Evolutionary conservation across 2,797 vertebrate species (phyloP).

Genomic region (Sardinella longiceps): DNA sequence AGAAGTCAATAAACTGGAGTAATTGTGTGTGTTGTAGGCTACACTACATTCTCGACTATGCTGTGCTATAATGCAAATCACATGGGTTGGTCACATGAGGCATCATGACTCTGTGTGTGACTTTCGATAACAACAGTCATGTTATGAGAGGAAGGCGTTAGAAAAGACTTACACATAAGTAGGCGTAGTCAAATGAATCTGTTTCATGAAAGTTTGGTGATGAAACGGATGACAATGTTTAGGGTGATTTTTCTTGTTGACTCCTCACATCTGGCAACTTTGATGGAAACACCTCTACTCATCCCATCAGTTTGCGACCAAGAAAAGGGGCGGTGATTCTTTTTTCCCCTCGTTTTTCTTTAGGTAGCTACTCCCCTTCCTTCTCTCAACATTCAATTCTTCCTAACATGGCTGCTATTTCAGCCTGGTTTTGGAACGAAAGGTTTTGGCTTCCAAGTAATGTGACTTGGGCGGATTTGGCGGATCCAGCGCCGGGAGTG

Average conservation of each 20-base stretch:
- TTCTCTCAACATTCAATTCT: slow-evolving; percentile 37
- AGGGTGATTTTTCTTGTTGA: neutral
- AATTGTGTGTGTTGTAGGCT: neutral
- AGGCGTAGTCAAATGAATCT: too few species aligned
- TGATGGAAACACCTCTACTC: slow-evolving; percentile 38
- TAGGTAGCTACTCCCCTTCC: slow-evolving; percentile 54
- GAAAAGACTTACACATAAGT: neutral
- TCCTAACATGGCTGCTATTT: slow-evolving; percentile 78
- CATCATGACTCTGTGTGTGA: neutral
- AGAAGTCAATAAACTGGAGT: neutral
- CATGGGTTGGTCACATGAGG: neutral
- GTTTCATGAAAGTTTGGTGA: too few species aligned
- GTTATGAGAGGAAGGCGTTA: neutral
- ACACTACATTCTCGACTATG: too few species aligned
- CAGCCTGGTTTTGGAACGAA: slow-evolving; percentile 96
- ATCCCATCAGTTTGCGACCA: slow-evolving; percentile 16
- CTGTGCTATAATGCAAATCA: neutral
- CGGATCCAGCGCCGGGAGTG: slow-evolving; percentile 76
- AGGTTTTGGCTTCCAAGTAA: slow-evolving; percentile 96
- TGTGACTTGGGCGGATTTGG: slow-evolving; percentile 94
- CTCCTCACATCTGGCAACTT: slow-evolving; percentile 17
- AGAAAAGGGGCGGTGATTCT: slow-evolving; percentile 42
- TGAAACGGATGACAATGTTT: too few species aligned
- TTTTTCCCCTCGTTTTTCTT: slow-evolving; percentile 37
- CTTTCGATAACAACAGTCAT: neutral